phyloP scores from a whole-genome alignment of 2,113 vertebrate species.

The Cisticola juncidis region DNA sequence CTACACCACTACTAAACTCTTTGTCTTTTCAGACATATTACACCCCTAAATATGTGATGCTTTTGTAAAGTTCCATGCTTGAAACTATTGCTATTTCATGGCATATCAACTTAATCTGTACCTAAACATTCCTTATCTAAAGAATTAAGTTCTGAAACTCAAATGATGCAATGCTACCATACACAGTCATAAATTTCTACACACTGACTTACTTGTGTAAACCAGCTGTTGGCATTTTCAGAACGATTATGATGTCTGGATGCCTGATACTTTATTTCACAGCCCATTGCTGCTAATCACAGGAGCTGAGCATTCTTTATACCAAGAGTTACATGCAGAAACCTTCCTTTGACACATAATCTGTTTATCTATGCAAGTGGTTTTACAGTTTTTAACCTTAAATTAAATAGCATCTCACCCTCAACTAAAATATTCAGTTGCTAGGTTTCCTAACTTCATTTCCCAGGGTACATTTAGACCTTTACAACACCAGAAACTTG shows the following conservation, averaged over 20 bases:
- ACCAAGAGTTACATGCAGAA: background rate
- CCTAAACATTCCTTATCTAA: background rate
- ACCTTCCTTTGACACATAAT: background rate
- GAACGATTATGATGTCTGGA: background rate
- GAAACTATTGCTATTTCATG: background rate
- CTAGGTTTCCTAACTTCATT: background rate
- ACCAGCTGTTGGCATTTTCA: background rate
- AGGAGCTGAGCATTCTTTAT: background rate
- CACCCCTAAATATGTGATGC: background rate
- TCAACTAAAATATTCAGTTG: background rate
- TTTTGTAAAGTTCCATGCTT: background rate
- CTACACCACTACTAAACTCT: background rate
- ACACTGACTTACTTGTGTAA: background rate
- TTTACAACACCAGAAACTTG: background rate
- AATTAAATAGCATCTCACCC: background rate
- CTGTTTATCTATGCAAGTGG: background rate
- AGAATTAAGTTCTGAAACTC: background rate
- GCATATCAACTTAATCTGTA: background rate
- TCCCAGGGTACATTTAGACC: background rate
- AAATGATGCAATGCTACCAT: background rate
- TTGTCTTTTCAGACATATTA: background rate
- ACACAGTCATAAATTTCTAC: background rate
- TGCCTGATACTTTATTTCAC: background rate
- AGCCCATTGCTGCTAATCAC: background rate
- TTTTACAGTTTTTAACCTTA: background rate